These are phyloP conservation scores for Numida meleagris DNA, from an alignment of 2,113 vertebrate genomes.

Conservation along the genomic window DNA sequence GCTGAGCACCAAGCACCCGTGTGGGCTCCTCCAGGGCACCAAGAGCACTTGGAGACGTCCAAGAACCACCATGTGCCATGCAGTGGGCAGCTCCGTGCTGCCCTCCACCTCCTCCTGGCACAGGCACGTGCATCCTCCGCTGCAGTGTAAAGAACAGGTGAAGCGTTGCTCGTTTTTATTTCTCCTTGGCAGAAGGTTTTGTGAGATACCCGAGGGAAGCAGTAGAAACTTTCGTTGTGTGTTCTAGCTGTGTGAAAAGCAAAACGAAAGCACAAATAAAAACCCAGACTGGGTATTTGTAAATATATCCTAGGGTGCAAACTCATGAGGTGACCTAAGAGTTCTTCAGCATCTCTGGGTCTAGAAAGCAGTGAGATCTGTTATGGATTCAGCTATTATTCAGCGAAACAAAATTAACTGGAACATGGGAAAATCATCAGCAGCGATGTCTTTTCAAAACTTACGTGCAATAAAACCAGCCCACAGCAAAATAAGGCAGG, in stretches of 20 bases:
- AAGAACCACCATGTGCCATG: background rate
- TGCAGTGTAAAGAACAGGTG: background rate
- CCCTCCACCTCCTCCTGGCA: background rate
- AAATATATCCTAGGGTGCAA: background rate
- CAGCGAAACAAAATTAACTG: conserved; percentile 1
- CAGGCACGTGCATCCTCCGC: accelerated
- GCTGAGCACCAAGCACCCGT: accelerated
- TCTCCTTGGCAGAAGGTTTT: background rate
- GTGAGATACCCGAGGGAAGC: background rate
- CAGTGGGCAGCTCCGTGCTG: accelerated
- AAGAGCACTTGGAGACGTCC: background rate
- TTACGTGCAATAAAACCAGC: background rate
- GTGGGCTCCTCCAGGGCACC: accelerated
- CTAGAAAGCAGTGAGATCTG: background rate
- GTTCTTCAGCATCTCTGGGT: background rate
- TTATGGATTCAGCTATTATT: background rate
- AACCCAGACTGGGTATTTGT: background rate
- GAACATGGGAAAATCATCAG: conserved; percentile 14
- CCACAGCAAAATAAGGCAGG: background rate
- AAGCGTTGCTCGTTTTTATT: background rate
- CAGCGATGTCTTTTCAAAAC: background rate
- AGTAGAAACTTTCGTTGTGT: background rate
- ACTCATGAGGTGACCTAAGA: background rate
- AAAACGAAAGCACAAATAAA: background rate
- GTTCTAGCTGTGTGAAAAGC: background rate